Evolutionary conservation across 2,113 vertebrate genomes (phyloP).

Genomic region (Platichthys flesus): DNA sequence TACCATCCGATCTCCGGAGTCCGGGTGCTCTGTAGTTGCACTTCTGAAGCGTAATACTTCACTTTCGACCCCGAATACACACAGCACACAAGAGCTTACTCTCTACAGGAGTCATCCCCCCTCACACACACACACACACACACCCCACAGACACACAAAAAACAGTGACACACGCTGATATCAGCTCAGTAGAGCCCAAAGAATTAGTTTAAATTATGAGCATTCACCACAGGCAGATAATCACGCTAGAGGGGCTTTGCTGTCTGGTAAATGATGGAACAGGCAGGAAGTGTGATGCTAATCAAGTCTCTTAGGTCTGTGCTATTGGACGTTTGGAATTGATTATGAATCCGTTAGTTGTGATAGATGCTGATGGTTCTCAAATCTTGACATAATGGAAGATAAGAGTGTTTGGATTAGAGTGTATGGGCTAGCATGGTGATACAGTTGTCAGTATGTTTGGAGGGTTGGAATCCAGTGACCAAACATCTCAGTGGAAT

Average conservation of each 20-base stretch:
- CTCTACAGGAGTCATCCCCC: slow-evolving; percentile 21
- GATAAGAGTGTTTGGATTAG: too few relatives aligned
- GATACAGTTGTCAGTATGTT: not conserved
- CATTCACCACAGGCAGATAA: slow-evolving; percentile 54
- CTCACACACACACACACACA: slow-evolving; percentile 5
- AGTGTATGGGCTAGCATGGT: too few relatives aligned
- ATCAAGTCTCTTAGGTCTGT: slow-evolving; percentile 12
- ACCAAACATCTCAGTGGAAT: too few relatives aligned
- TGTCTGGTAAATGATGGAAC: slow-evolving; percentile 54
- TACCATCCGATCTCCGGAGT: slow-evolving; percentile 46
- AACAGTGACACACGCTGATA: slow-evolving; percentile 15
- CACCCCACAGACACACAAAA: too few relatives aligned
- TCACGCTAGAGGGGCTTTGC: slow-evolving; percentile 37
- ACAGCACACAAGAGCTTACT: slow-evolving; percentile 22
- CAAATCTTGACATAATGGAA: not conserved
- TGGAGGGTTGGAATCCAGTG: too few relatives aligned
- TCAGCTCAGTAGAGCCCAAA: slow-evolving; percentile 30
- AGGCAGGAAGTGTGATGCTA: slow-evolving; percentile 27
- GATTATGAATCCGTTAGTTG: slow-evolving; percentile 15
- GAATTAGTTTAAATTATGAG: slow-evolving; percentile 40
- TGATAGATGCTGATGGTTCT: slow-evolving; percentile 1
- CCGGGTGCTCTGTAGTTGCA: not conserved
- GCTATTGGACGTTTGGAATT: slow-evolving; percentile 3
- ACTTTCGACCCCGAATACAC: slow-evolving; percentile 37
- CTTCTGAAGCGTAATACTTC: slow-evolving; percentile 37